Conservation (phyloP, 2,113 vertebrate species). For the Corynorhinus townsendii region DNA sequence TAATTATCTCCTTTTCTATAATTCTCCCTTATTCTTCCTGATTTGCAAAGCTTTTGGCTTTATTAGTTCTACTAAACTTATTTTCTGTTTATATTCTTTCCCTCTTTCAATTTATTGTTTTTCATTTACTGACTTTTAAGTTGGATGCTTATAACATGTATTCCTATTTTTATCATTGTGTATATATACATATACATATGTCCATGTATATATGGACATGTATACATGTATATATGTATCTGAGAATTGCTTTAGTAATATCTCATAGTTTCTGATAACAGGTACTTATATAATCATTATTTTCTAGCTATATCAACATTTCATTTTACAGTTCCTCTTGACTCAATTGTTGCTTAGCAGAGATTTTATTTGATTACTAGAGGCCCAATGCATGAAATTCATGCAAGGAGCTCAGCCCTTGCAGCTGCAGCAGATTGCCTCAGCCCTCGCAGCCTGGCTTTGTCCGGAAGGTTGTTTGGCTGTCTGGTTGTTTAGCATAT, state of each 20-base stretch:
- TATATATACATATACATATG: accelerated
- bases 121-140: neutral
- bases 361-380: neutral
- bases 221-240: neutral
- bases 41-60: neutral
- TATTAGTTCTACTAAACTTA: neutral
- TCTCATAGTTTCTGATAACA: neutral
- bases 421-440: too few relatives aligned
- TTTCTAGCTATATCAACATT: neutral
- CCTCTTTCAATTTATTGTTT: neutral
- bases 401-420: too few relatives aligned
- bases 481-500: too few relatives aligned
- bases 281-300: neutral
- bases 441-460: too few relatives aligned
- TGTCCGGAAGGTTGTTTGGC: too few relatives aligned
- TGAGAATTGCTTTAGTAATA: neutral
- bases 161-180: neutral
- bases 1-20: neutral
- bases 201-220: too few relatives aligned
- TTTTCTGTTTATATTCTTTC: neutral
- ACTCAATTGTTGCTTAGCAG: neutral
- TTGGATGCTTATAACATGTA: neutral
- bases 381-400: too few relatives aligned
- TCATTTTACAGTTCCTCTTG: neutral
- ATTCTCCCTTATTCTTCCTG: neutral